Conservation (phyloP, 2,888 invertebrate genomes). For the Zele albiditarsus region DNA sequence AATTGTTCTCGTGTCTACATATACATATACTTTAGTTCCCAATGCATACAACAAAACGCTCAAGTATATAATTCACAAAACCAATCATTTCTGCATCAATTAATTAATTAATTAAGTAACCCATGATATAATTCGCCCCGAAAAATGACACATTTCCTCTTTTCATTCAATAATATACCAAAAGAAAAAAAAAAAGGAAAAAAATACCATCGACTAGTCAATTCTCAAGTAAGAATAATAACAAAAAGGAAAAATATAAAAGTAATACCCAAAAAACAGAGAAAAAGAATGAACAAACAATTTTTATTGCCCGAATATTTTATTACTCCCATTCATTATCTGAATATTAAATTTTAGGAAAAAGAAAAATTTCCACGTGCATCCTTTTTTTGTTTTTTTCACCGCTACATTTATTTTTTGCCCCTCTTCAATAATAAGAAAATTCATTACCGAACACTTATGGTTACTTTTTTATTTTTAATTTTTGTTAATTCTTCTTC, state of each 20-base stretch:
- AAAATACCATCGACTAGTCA: background rate
- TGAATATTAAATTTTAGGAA: no score
- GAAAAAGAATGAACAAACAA: background rate
- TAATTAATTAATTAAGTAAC: background rate
- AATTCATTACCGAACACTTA: background rate
- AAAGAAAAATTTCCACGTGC: no score
- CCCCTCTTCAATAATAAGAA: background rate
- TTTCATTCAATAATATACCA: background rate
- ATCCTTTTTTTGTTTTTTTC: no score
- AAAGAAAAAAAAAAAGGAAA: background rate
- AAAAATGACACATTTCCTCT: no score
- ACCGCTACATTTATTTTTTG: no score
- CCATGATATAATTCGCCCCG: background rate
- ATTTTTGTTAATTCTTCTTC: background rate
- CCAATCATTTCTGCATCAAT: background rate
- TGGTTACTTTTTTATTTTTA: background rate
- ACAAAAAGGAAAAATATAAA: background rate
- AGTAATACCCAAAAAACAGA: background rate
- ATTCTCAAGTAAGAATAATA: background rate
- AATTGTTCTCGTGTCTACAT: no score
- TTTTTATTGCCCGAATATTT: no score
- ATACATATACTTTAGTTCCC: no score
- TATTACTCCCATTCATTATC: no score
- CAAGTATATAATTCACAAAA: background rate
- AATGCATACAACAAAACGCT: no score